A percentile compares a stretch with the other conserved stretches of the same genome.
Evolutionary conservation across 2,113 vertebrate species (phyloP).

Genomic region (Ochotona princeps): DNA sequence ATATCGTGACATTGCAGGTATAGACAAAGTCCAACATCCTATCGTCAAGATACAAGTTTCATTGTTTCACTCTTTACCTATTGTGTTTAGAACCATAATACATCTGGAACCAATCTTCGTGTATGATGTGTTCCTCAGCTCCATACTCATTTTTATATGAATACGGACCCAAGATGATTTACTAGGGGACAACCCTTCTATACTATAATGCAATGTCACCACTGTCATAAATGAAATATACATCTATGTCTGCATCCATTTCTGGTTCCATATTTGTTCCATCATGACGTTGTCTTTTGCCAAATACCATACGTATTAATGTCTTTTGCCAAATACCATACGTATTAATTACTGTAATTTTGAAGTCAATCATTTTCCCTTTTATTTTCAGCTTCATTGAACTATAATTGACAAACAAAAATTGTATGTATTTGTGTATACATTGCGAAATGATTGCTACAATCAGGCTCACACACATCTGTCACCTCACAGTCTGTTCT

Average conservation of each 20-base stretch:
- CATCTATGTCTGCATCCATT: background rate
- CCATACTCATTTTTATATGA: background rate
- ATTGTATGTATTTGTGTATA: background rate
- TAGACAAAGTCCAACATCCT: no score
- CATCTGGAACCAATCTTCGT: constrained; percentile 37
- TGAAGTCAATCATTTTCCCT: constrained; percentile 33
- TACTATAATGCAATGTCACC: background rate
- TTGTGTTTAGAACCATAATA: constrained; percentile 1
- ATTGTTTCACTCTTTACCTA: constrained; percentile 1
- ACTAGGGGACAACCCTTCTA: background rate
- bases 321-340: constrained; percentile 14
- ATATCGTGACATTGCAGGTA: no score
- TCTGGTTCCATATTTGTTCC: constrained; percentile 33
- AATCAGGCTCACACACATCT: background rate
- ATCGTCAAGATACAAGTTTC: no score
- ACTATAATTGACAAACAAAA: background rate
- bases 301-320: constrained; percentile 47
- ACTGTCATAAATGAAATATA: constrained; percentile 10
- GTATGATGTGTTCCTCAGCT: background rate
- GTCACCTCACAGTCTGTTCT: background rate
- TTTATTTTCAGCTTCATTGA: background rate
- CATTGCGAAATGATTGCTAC: background rate
- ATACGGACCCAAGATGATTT: background rate
- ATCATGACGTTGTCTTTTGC: background rate
- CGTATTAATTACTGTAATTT: constrained; percentile 21